Base-by-base conservation (phyloP, 2,113 vertebrate genomes). In the Anolis sagrei region DNA sequence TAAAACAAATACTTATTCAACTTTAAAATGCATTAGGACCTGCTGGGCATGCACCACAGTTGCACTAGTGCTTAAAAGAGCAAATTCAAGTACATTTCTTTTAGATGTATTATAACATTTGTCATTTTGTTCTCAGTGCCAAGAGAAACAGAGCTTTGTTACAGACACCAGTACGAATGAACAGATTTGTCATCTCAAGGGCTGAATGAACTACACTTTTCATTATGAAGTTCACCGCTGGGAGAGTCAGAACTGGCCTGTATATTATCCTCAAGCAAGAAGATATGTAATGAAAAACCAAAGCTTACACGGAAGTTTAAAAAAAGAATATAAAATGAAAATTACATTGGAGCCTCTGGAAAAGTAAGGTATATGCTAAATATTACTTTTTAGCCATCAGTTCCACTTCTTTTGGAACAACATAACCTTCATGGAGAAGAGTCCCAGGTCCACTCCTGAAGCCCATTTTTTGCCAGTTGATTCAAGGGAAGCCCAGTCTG, bases 41-140 rank as follows among this genome's bases (percentile, higher is more conserved):
- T 80, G 27, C 62, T 48, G 39, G 68, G 61, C 62, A 29, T 68
- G 62, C 79, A 80, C 25, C 39, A 48, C 61, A 48, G 62, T 48
- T 62, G 44, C 14, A 80, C 79, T 3, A 27, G 16, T 29, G 61
- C 39, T 44, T 68, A 66, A 80, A 80, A 44, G 62, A 68, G 62
- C 62, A 44, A 62, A n/a, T 48, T 49, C 14, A 29, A 64, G 36
- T 68, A 68, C 62, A 48, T 80, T 80, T 80, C 61, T 66, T 14
- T 80, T 29, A 68, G 14, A 62, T 66, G 16, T 80, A 80, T 80
- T 48, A 80, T 80, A 48, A 80, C 27, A 68, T 80, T 80, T 68
- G 62, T 80, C 79, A 80, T 80, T 80, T 39, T 68, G 36, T n/a
- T 36, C 62, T 68, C 79, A 21, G 62, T 48, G 36, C 79, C 36